A percentile compares a stretch with the other conserved stretches of the same genome.
Evolutionary conservation across 2,797 vertebrate species (phyloP).

Genomic region (Gobio occitaniae): DNA sequence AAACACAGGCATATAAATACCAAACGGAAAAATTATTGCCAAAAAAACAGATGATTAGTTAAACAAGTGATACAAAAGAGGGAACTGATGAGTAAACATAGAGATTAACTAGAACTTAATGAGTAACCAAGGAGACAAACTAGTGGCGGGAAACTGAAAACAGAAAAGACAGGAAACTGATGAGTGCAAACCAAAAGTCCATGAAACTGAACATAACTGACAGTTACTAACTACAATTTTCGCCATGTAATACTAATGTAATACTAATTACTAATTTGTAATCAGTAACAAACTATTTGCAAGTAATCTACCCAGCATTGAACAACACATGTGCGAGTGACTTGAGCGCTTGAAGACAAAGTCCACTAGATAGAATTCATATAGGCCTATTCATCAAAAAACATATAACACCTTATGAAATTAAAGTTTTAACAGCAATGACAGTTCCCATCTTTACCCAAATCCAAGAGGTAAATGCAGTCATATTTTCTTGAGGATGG

Average conservation of each 20-base stretch:
- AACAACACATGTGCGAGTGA: too few species aligned
- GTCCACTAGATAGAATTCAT: not conserved
- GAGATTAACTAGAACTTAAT: not conserved
- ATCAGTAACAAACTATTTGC: too few species aligned
- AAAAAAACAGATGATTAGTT: too few species aligned
- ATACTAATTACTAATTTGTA: too few species aligned
- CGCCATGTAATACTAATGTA: too few species aligned
- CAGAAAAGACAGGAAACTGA: not conserved
- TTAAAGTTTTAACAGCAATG: not conserved
- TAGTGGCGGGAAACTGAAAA: not conserved
- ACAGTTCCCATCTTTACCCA: not conserved
- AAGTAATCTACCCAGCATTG: too few species aligned
- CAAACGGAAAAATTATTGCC: too few species aligned
- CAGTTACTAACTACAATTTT: too few species aligned
- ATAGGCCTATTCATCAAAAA: not conserved
- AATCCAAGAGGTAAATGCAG: not conserved
- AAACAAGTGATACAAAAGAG: too few species aligned
- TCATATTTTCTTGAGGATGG: constrained; percentile 65
- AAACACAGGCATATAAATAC: not conserved
- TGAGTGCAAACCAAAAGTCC: too few species aligned
- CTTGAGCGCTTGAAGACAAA: too few species aligned
- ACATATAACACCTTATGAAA: not conserved
- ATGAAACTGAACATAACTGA: too few species aligned
- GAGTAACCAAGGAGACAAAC: not conserved
- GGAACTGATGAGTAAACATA: not conserved